Percentiles rank a stretch among this genome's conserved stretches.
Conservation (phyloP, 2,113 vertebrate genomes). For the Scartelaos histophorus region DNA sequence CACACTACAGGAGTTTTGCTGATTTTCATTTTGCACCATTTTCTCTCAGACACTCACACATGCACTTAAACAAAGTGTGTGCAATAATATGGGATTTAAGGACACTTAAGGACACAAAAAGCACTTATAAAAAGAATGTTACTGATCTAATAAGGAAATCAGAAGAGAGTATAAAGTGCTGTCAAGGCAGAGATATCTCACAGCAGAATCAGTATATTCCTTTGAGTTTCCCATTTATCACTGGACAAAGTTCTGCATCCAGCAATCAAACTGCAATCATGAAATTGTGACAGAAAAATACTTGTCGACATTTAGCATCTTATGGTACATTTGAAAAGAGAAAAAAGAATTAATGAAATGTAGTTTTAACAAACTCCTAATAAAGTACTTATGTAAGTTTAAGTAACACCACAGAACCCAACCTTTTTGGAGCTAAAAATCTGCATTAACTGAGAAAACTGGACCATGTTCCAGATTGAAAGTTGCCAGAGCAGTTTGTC, state of each 20-base stretch:
- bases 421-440: neutral
- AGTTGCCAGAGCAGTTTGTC: slow-evolving; percentile 30
- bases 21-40: slow-evolving; percentile 51
- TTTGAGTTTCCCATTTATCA: neutral
- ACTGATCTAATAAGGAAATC: neutral
- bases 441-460: neutral
- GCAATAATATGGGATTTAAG: slow-evolving; percentile 18
- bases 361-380: no score
- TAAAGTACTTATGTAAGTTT: neutral
- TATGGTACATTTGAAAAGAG: neutral
- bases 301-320: neutral
- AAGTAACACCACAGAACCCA: neutral
- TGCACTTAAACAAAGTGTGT: slow-evolving; percentile 42
- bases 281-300: neutral
- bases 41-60: slow-evolving; percentile 23
- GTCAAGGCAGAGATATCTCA: neutral
- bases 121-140: neutral
- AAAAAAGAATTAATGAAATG: neutral
- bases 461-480: slow-evolving; percentile 26
- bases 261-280: neutral
- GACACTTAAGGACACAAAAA: neutral
- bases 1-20: slow-evolving; percentile 22
- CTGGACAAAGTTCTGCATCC: neutral
- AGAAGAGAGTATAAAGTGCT: neutral
- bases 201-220: no score